phyloP scores from a whole-genome alignment of 2,113 vertebrate genomes.

The Sclerurus mexicanus region DNA sequence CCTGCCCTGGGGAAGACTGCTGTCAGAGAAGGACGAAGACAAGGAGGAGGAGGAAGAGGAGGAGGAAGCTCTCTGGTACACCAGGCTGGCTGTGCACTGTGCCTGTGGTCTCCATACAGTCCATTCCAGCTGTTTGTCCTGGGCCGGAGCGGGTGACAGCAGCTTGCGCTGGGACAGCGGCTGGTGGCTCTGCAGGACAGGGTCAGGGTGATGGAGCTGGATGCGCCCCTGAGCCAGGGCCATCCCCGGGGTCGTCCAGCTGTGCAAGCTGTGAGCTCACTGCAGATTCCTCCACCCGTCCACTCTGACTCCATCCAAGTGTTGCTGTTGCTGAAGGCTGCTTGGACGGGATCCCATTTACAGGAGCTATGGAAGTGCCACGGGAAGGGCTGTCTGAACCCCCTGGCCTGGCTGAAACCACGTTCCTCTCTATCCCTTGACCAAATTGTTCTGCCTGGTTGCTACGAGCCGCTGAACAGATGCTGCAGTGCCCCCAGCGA shows the following conservation, averaged over 20 bases:
- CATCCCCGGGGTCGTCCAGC: neutral
- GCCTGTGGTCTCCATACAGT: neutral
- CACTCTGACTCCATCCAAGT: neutral
- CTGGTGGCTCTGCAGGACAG: neutral
- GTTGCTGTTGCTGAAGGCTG: rapidly evolving
- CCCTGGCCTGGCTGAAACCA: neutral
- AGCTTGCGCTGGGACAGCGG: neutral
- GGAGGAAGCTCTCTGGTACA: neutral
- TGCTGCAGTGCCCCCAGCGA: constrained; percentile 17
- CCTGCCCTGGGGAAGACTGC: neutral
- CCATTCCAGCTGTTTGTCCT: neutral
- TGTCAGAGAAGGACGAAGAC: neutral
- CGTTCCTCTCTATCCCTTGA: rapidly evolving
- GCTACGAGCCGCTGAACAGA: constrained; percentile 26
- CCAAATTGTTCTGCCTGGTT: neutral
- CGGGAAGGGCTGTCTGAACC: neutral
- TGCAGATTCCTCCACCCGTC: neutral
- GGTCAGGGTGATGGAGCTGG: neutral
- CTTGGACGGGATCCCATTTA: neutral
- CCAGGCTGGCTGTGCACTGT: neutral
- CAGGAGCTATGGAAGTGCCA: neutral
- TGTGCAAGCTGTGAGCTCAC: neutral
- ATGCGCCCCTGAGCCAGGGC: neutral
- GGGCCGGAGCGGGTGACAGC: neutral
- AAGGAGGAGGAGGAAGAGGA: neutral